Evolutionary conservation across 2,113 vertebrate species (phyloP).

Genomic region (Oryzias javanicus): DNA sequence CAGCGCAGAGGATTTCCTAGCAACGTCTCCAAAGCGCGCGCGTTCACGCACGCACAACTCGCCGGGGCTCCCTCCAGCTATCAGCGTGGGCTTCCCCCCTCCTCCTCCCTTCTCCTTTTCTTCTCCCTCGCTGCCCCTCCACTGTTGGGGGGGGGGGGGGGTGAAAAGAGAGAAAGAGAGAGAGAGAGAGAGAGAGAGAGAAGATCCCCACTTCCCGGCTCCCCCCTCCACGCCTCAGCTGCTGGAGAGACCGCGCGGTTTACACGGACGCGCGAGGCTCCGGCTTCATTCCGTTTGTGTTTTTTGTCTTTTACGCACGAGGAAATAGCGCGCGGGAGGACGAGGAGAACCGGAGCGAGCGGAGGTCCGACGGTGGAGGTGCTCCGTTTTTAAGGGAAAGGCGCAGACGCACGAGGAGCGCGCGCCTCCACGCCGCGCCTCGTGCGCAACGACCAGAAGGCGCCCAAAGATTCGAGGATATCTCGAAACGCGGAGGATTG

Average conservation of each 20-base stretch:
- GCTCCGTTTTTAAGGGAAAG: conserved; percentile 22
- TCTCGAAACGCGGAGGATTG: conserved; percentile 50
- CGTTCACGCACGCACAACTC: conserved; percentile 32
- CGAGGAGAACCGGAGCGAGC: neutral
- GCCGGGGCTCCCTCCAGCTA: conserved; percentile 72
- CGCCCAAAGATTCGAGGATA: neutral
- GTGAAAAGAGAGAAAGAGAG: conserved; percentile 32
- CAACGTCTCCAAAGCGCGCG: conserved; percentile 63
- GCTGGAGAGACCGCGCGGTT: conserved; percentile 57
- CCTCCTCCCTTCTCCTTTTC: conserved; percentile 38
- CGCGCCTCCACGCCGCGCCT: conserved; percentile 25
- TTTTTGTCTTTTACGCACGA: neutral
- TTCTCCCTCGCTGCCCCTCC: conserved; percentile 48
- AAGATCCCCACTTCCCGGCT: conserved; percentile 60
- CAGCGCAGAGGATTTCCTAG: conserved; percentile 74
- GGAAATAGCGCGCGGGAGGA: neutral
- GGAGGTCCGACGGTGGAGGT: neutral
- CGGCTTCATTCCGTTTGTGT: neutral
- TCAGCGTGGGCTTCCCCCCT: conserved; percentile 69
- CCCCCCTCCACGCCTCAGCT: conserved; percentile 71
- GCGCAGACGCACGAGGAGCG: conserved; percentile 23
- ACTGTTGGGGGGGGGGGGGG: conserved; percentile 29
- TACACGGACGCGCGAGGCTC: conserved; percentile 29
- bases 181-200: conserved; percentile 42
- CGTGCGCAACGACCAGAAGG: conserved; percentile 13